These are phyloP conservation scores for Sitta carolinensis DNA, from an alignment of 2,797 vertebrate species.

Conservation along the genomic window DNA sequence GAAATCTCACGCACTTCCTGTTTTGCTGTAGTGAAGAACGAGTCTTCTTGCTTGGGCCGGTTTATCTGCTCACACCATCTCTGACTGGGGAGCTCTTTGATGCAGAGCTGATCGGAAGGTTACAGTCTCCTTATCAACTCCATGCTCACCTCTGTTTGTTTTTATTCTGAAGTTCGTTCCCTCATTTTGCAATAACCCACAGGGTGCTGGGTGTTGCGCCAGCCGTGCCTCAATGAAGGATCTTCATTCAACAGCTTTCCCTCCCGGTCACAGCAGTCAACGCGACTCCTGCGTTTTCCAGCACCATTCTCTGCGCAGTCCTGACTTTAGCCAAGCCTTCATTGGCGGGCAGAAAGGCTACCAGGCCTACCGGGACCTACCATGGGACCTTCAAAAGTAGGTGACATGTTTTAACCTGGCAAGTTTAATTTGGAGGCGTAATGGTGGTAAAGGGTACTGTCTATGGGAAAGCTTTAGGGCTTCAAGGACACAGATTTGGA, in stretches of 20 bases:
- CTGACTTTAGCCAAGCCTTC: slow-evolving; percentile 53
- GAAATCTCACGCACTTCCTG: slow-evolving; percentile 38
- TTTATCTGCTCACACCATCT: slow-evolving; percentile 57
- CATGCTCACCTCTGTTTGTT: slow-evolving; percentile 64
- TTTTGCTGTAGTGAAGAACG: slow-evolving; percentile 34
- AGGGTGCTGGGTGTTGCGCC: slow-evolving; percentile 54
- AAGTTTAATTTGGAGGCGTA: neutral
- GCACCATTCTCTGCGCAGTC: slow-evolving; percentile 16
- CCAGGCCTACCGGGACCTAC: slow-evolving; percentile 50
- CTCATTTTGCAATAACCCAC: slow-evolving; percentile 61
- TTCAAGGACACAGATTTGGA: neutral
- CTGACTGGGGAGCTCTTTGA: slow-evolving; percentile 46
- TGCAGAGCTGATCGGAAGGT: slow-evolving; percentile 45
- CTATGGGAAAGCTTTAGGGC: neutral
- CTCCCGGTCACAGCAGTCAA: slow-evolving; percentile 42
- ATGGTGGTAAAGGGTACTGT: neutral
- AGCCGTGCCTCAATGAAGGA: slow-evolving; percentile 64
- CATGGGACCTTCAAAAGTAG: slow-evolving; percentile 70
- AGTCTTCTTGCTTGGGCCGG: slow-evolving; percentile 4
- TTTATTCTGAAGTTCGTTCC: slow-evolving; percentile 57
- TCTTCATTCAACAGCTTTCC: slow-evolving; percentile 60
- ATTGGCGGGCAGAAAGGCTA: slow-evolving; percentile 51
- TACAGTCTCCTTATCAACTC: slow-evolving; percentile 52
- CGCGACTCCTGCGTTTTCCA: slow-evolving; percentile 43
- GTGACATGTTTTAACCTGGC: neutral